A percentile compares a stretch with the other conserved stretches of the same genome.
Conservation (phyloP, 1,140 invertebrate species). For the Anadara kagoshimensis region DNA sequence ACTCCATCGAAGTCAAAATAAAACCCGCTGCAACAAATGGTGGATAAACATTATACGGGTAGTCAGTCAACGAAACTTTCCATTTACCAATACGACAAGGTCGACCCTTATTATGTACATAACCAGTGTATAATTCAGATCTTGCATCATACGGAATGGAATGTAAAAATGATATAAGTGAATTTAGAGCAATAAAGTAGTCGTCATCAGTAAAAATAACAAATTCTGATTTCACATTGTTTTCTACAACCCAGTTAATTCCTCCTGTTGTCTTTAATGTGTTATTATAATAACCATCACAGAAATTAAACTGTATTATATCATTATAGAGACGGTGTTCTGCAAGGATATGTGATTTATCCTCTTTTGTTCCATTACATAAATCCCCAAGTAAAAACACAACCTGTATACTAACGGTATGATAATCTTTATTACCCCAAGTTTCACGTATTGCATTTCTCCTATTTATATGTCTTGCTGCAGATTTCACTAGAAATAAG, state of each 20-base stretch:
- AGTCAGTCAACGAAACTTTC: conserved; percentile 5
- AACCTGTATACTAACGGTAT: not conserved
- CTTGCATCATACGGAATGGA: not conserved
- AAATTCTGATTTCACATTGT: not conserved
- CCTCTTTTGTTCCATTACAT: not conserved
- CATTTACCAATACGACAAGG: conserved; percentile 1
- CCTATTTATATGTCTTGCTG: too few relatives aligned
- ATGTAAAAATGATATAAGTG: not conserved
- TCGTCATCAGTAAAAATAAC: conserved; percentile 23
- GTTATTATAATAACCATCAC: conserved; percentile 22
- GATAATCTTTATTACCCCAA: not conserved
- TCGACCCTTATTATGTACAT: not conserved
- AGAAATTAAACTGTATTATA: conserved; percentile 8
- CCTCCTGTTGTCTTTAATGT: conserved; percentile 18
- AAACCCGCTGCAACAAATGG: not conserved
- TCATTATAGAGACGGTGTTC: not conserved
- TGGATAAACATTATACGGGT: conserved; percentile 2
- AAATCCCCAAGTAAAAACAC: not conserved
- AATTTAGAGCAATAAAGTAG: conserved; percentile 1
- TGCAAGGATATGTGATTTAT: not conserved
- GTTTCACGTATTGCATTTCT: too few relatives aligned
- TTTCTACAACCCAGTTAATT: conserved; percentile 1
- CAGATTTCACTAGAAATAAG: too few relatives aligned
- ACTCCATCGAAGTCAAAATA: not conserved
- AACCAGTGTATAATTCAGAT: not conserved